phyloP scores from a whole-genome alignment of 2,113 vertebrate species.

The Chloroceryle aenea region DNA sequence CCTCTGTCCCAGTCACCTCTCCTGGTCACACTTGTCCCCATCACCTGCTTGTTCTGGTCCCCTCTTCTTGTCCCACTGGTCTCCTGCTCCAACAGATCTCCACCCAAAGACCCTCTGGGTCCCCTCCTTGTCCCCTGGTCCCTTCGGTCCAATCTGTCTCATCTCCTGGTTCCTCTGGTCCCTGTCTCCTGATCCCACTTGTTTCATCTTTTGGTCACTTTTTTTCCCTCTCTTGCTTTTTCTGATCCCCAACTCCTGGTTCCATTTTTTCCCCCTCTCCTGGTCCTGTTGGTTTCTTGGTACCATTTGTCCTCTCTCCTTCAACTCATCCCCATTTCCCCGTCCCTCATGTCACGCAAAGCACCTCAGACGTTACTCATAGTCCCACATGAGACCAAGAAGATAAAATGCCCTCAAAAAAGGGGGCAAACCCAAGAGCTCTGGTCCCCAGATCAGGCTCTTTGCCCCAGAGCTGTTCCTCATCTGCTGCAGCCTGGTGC shows the following conservation, averaged over 20 bases:
- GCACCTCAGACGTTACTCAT: neutral
- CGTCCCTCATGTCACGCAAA: neutral
- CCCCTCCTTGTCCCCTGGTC: neutral
- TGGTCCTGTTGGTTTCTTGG: neutral
- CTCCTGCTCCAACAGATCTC: neutral
- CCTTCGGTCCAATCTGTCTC: neutral
- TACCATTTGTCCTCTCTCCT: neutral
- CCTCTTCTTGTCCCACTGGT: neutral
- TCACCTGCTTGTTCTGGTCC: neutral
- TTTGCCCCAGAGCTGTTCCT: neutral
- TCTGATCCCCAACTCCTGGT: neutral
- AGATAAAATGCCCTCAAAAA: neutral
- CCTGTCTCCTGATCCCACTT: neutral
- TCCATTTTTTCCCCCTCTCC: neutral
- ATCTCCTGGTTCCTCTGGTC: neutral
- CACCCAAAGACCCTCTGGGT: neutral
- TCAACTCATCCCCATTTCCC: neutral
- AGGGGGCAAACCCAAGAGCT: accelerated
- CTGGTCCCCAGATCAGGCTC: neutral
- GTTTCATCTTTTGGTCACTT: neutral
- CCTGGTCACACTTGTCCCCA: neutral
- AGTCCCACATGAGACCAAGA: neutral
- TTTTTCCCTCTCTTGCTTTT: neutral
- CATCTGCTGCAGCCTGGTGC: accelerated
- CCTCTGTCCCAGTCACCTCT: neutral